Conservation (phyloP, 35 echinoderm and acorn worm genomes). For the Patiria miniata region DNA sequence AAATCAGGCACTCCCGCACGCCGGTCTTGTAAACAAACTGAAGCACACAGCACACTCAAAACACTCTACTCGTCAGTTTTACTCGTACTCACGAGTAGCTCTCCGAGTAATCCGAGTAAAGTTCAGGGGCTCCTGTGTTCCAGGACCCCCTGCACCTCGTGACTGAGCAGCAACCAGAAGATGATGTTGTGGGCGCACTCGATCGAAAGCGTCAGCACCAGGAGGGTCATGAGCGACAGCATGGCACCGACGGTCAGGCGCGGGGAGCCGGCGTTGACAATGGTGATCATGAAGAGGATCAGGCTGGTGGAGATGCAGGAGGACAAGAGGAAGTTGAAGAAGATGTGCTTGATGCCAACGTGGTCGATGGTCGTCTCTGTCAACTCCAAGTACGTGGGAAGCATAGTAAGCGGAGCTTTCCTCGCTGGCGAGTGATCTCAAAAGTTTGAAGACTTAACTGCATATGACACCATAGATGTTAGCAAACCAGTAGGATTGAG, state of each 20-base stretch:
- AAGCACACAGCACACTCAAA: too few relatives aligned
- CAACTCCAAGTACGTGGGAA: slow-evolving; percentile 65
- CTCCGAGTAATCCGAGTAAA: not conserved
- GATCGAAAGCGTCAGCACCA: slow-evolving; percentile 85
- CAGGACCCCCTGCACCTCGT: slow-evolving; percentile 52
- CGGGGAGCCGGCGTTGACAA: slow-evolving; percentile 78
- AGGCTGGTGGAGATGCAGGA: slow-evolving; percentile 79
- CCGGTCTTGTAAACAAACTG: too few relatives aligned
- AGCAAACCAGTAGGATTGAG: too few relatives aligned
- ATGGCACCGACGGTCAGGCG: slow-evolving; percentile 85
- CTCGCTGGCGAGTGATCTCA: not conserved
- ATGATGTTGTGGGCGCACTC: slow-evolving; percentile 99
- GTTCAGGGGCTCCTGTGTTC: slow-evolving; percentile 3
- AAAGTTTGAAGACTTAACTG: too few relatives aligned
- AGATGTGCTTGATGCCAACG: slow-evolving; percentile 84
- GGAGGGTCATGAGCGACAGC: slow-evolving; percentile 74
- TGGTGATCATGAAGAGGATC: slow-evolving; percentile 75
- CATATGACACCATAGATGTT: too few relatives aligned
- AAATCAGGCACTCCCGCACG: too few relatives aligned
- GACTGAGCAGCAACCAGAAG: slow-evolving; percentile 87
- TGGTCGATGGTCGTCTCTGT: slow-evolving; percentile 81
- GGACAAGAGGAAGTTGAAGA: slow-evolving; percentile 86
- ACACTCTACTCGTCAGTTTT: too few relatives aligned
- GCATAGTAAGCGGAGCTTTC: slow-evolving; percentile 29
- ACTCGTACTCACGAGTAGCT: not conserved